phyloP scores from a whole-genome alignment of 2,113 vertebrate species.

The Calyptomena viridis region DNA sequence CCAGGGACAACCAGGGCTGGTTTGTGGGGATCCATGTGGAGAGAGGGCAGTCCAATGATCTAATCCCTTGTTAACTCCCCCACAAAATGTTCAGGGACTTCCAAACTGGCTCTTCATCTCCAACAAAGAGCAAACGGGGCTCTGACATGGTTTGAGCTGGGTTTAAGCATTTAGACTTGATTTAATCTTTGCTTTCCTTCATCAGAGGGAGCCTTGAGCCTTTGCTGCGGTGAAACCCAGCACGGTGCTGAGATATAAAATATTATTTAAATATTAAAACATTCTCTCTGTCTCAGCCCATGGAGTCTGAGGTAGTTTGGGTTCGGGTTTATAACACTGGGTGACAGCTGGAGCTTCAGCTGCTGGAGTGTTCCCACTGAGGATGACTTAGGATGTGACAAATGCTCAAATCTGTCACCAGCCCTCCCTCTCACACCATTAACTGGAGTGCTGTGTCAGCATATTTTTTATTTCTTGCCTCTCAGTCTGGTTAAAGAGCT shows the following conservation, averaged over 20 bases:
- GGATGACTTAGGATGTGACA: not conserved
- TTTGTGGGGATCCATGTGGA: too few relatives aligned
- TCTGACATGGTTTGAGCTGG: not conserved
- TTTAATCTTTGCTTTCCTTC: not conserved
- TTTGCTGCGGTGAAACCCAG: not conserved
- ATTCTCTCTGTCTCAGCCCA: too few relatives aligned
- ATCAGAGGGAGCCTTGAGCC: not conserved
- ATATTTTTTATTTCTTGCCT: not conserved
- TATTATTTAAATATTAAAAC: too few relatives aligned
- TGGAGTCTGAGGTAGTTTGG: too few relatives aligned
- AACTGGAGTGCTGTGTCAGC: not conserved
- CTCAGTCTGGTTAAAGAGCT: not conserved
- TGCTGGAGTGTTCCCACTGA: not conserved
- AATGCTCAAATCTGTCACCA: fast-evolving
- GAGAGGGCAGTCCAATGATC: not conserved
- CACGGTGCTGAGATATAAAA: too few relatives aligned
- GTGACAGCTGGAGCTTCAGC: not conserved
- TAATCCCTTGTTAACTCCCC: not conserved
- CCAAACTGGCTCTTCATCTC: not conserved
- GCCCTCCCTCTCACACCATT: not conserved
- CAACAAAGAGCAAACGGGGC: not conserved
- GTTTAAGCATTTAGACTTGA: not conserved
- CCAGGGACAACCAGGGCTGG: not conserved
- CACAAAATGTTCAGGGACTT: not conserved
- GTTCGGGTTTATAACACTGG: too few relatives aligned